Conservation (phyloP, 1,140 invertebrate species). For the Drosophila nannoptera region DNA sequence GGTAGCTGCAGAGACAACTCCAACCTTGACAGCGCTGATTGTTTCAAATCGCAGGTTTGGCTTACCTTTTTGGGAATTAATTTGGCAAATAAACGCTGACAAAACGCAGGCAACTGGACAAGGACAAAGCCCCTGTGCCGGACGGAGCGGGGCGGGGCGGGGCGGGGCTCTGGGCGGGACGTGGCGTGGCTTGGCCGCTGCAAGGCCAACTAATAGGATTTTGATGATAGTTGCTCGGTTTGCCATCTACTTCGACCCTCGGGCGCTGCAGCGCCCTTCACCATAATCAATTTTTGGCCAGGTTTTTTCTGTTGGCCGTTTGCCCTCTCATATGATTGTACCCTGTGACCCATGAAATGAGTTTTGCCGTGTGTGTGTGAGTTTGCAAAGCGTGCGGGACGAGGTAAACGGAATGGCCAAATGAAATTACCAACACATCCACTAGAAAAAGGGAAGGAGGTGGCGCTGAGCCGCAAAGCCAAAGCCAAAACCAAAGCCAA, state of each 20-base stretch:
- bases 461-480: conserved; percentile 62
- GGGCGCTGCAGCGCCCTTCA: conserved; percentile 42
- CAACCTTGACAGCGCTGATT: conserved; percentile 61
- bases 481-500: conserved; percentile 59
- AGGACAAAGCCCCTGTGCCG: conserved; percentile 52
- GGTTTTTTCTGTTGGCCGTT: conserved; percentile 41
- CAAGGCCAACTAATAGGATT: conserved; percentile 74
- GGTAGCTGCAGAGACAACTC: not conserved
- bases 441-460: conserved; percentile 36
- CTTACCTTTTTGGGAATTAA: conserved; percentile 78
- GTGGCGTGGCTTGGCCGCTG: conserved; percentile 4
- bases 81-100: conserved; percentile 78
- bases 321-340: conserved; percentile 60
- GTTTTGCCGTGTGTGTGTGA: conserved; percentile 65
- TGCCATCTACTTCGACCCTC: conserved; percentile 34
- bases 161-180: too few relatives aligned
- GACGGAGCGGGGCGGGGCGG: too few relatives aligned
- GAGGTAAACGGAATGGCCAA: conserved; percentile 30
- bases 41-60: conserved; percentile 77
- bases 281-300: conserved; percentile 76
- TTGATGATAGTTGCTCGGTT: conserved; percentile 71
- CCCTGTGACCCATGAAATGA: conserved; percentile 74
- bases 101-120: conserved; percentile 74
- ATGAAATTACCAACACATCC: conserved; percentile 58
- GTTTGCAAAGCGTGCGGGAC: conserved; percentile 4